A percentile compares a stretch with the other conserved stretches of the same genome.
These are phyloP conservation scores for Camelus dromedarius DNA, from an alignment of 2,113 vertebrate genomes.

Conservation along the genomic window DNA sequence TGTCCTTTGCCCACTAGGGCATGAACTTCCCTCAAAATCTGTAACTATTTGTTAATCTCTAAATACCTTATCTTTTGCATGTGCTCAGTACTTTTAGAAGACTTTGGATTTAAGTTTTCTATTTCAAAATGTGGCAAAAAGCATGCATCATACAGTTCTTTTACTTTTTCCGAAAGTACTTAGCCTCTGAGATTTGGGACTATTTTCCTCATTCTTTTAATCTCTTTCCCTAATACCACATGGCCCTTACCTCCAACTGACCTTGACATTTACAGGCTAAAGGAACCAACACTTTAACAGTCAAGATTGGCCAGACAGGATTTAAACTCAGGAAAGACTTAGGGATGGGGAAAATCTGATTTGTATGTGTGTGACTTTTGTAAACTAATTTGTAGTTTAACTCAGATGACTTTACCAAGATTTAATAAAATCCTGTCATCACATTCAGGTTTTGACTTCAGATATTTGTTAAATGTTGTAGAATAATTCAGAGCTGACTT, in stretches of 20 bases:
- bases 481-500: conserved; percentile 67
- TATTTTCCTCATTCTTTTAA: conserved; percentile 26
- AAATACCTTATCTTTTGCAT: background rate
- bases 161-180: background rate
- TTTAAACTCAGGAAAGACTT: conserved; percentile 43
- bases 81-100: background rate
- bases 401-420: conserved; percentile 61
- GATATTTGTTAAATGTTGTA: conserved; percentile 52
- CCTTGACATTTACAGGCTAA: conserved; percentile 59
- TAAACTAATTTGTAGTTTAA: conserved; percentile 67
- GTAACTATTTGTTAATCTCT: conserved; percentile 5
- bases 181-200: conserved; percentile 58
- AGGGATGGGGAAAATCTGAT: conserved; percentile 53
- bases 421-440: conserved; percentile 75
- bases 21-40: background rate
- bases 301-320: background rate
- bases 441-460: conserved; percentile 59
- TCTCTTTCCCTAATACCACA: conserved; percentile 53
- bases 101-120: conserved; percentile 20
- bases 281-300: conserved; percentile 52
- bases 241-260: conserved; percentile 46
- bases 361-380: conserved; percentile 55
- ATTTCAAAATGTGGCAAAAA: conserved; percentile 34
- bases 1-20: background rate
- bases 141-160: background rate